Percentiles rank a stretch among this genome's conserved stretches.
These are phyloP conservation scores for Melipona bicolor DNA, from an alignment of 2,888 invertebrate genomes.

Conservation along the genomic window DNA sequence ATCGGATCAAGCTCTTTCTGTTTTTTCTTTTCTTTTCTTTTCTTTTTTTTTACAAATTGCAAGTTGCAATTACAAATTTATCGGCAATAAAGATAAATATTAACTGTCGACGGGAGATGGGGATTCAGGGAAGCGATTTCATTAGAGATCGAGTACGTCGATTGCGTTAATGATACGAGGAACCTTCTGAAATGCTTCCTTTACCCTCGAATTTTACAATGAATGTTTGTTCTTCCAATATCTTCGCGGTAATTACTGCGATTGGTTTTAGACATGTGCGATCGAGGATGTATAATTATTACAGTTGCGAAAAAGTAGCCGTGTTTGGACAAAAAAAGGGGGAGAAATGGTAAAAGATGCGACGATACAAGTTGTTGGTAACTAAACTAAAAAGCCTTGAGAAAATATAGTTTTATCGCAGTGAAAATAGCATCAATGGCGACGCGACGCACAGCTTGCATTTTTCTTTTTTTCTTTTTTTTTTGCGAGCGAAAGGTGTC, in stretches of 20 bases:
- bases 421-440: too few species aligned
- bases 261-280: not conserved
- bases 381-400: conserved; percentile 7
- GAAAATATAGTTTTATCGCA: too few species aligned
- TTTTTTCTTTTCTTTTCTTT: too few species aligned
- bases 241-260: not conserved
- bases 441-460: too few species aligned
- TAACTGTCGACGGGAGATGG: not conserved
- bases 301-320: not conserved
- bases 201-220: not conserved
- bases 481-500: conserved; percentile 36
- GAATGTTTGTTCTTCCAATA: not conserved
- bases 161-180: conserved; percentile 3
- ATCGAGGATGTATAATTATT: not conserved
- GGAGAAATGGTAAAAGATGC: not conserved
- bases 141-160: not conserved
- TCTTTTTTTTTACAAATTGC: not conserved
- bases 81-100: conserved; percentile 26
- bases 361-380: conserved; percentile 28
- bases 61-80: conserved; percentile 29
- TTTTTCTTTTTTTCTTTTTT: not conserved
- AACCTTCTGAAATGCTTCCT: not conserved
- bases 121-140: conserved; percentile 6
- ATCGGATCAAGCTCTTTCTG: conserved; percentile 13
- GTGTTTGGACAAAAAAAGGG: not conserved